These are phyloP conservation scores for Cataglyphis rosenhaueri DNA, from an alignment of 2,888 invertebrate genomes.

Conservation along the genomic window DNA sequence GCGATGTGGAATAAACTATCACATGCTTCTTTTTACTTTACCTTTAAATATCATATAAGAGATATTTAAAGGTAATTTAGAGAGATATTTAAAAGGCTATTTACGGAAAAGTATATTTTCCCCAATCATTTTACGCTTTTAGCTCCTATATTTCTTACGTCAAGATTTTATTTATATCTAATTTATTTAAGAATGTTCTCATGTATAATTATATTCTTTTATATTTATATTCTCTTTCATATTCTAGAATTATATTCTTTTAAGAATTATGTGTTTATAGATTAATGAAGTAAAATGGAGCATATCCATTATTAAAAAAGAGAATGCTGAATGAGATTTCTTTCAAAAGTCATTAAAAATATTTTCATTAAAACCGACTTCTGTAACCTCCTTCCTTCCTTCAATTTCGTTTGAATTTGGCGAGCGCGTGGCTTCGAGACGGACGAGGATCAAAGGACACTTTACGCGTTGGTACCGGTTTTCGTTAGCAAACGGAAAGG, in stretches of 20 bases:
- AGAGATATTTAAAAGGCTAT: neutral
- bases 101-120: neutral
- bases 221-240: no score
- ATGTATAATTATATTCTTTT: no score
- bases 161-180: neutral
- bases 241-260: neutral
- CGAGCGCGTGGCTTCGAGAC: slow-evolving; percentile 55
- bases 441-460: slow-evolving; percentile 67
- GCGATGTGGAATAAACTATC: neutral
- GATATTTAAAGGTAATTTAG: no score
- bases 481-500: slow-evolving; percentile 53
- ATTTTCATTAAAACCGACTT: slow-evolving; percentile 36
- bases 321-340: neutral
- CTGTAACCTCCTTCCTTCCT: neutral
- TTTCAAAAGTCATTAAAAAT: slow-evolving; percentile 23
- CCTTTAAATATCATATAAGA: neutral
- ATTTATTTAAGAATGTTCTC: neutral
- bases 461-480: slow-evolving; percentile 40
- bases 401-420: slow-evolving; percentile 66
- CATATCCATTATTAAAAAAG: slow-evolving; percentile 5
- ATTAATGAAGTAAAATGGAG: neutral
- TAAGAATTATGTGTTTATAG: neutral
- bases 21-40: neutral
- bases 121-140: neutral
- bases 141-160: neutral